Evolutionary conservation across 23 tunicate species (phyloP).

Genomic region (Botrylloides violaceus): DNA sequence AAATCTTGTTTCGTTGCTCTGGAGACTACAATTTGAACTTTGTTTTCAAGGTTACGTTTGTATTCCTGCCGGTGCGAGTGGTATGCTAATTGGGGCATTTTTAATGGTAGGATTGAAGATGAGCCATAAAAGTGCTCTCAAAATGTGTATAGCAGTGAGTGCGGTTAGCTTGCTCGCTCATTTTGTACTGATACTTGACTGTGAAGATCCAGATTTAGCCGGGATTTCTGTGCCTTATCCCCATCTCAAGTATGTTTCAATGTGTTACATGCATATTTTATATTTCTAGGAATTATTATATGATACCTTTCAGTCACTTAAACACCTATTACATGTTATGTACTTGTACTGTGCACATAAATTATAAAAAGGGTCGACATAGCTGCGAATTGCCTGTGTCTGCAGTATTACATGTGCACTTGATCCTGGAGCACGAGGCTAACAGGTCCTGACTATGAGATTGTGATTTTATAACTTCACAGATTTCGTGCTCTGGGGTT

Average conservation of each 20-base stretch:
- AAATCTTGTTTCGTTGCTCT: neutral
- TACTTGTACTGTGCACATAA: no score
- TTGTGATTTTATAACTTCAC: no score
- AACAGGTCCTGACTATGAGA: no score
- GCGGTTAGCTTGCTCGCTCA: constrained; percentile 50
- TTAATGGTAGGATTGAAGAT: constrained; percentile 69
- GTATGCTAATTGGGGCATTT: constrained; percentile 59
- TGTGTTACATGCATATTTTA: no score
- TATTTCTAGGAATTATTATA: neutral
- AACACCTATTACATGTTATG: neutral
- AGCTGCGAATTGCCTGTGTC: no score
- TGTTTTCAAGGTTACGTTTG: constrained; percentile 45
- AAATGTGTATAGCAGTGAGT: constrained; percentile 64
- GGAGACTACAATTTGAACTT: neutral
- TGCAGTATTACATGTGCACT: no score
- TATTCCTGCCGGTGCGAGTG: constrained; percentile 73
- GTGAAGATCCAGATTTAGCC: constrained; percentile 56
- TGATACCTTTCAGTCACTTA: no score
- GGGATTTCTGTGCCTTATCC: constrained; percentile 66
- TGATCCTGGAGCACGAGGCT: no score
- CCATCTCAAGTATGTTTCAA: neutral
- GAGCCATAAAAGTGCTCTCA: constrained; percentile 32
- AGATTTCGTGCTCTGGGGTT: no score
- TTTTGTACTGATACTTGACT: constrained; percentile 44
- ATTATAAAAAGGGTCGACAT: no score